Conservation (phyloP, 2,888 invertebrate genomes). For the Heliconius ismenius region DNA sequence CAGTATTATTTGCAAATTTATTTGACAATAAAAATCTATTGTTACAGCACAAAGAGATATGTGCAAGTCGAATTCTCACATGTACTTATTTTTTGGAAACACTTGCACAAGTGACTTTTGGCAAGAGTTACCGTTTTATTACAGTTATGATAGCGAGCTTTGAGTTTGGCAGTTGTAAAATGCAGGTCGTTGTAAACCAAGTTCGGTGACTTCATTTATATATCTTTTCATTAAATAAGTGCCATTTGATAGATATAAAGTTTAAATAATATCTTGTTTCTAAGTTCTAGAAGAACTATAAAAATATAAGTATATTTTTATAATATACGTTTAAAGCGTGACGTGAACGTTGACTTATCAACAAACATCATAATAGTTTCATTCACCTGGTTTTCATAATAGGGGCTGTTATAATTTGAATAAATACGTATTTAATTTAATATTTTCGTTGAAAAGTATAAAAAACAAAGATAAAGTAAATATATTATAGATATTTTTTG, state of each 20-base stretch:
- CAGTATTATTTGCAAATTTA: background rate
- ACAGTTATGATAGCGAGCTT: background rate
- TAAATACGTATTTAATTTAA: background rate
- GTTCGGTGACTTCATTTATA: slow-evolving; percentile 20
- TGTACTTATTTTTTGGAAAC: slow-evolving; percentile 2
- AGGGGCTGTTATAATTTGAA: too few relatives aligned
- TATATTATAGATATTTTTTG: background rate
- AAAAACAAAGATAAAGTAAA: background rate
- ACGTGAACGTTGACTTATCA: background rate
- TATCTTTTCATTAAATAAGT: background rate
- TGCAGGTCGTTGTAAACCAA: slow-evolving; percentile 20
- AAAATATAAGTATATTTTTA: background rate
- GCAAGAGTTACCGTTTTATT: background rate
- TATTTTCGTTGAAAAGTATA: background rate
- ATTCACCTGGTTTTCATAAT: slow-evolving; percentile 2
- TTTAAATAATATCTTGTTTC: background rate
- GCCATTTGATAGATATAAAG: background rate
- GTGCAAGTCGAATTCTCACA: background rate
- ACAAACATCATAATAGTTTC: background rate
- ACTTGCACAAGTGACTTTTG: slow-evolving; percentile 16
- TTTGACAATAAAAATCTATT: slow-evolving; percentile 1
- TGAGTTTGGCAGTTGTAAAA: slow-evolving; percentile 17
- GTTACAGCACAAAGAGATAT: background rate
- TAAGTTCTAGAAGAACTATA: background rate
- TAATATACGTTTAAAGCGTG: background rate